Percentiles rank a stretch among this genome's conserved stretches.
These are phyloP conservation scores for Bugula neritina DNA, from an alignment of 2,888 invertebrate genomes.

Conservation along the genomic window DNA sequence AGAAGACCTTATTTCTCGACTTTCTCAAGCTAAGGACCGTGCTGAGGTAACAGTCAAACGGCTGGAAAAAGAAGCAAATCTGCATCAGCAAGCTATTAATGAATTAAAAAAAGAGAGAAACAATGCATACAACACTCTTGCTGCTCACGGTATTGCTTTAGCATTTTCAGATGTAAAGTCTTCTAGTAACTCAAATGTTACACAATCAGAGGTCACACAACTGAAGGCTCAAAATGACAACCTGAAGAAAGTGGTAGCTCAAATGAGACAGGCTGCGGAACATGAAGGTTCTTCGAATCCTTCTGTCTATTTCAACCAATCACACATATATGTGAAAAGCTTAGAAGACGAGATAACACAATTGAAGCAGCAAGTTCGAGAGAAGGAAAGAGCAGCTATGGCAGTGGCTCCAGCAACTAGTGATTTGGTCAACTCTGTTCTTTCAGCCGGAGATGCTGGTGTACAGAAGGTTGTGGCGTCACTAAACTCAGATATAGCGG, in stretches of 20 bases:
- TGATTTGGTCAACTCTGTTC: not conserved
- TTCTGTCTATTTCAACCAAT: not conserved
- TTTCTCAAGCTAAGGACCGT: constrained; percentile 41
- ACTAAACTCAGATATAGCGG: not conserved
- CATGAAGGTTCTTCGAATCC: not conserved
- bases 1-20: constrained; percentile 44
- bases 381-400: constrained; percentile 35
- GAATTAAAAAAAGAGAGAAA: not conserved
- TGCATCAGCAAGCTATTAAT: constrained; percentile 6
- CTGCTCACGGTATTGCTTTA: not conserved
- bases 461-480: not conserved
- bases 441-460: not conserved
- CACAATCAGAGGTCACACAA: constrained; percentile 34
- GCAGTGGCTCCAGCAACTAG: constrained; percentile 23
- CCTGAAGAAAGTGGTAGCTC: constrained; percentile 41
- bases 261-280: constrained; percentile 45
- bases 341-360: constrained; percentile 41
- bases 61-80: not conserved
- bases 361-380: constrained; percentile 39
- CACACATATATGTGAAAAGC: constrained; percentile 35
- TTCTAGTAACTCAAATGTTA: not conserved
- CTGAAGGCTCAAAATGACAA: constrained; percentile 46
- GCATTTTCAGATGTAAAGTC: not conserved
- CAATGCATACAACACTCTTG: not conserved
- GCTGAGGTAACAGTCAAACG: constrained; percentile 35